Percentiles rank a stretch among this genome's conserved stretches.
Conservation (phyloP, 2,797 vertebrate genomes). For the Poecile montanus region DNA sequence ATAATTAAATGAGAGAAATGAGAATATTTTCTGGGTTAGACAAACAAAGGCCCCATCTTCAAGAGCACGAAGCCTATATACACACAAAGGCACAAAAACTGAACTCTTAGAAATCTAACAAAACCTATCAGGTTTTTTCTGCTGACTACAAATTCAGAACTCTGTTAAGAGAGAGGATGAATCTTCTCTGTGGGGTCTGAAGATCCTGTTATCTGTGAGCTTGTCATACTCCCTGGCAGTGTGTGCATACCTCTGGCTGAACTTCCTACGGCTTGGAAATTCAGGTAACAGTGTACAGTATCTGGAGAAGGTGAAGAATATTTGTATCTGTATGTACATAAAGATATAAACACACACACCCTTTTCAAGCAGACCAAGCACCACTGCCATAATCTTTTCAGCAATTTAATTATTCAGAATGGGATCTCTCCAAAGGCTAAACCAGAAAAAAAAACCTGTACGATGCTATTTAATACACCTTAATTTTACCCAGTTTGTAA, state of each 20-base stretch:
- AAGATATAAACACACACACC: background rate
- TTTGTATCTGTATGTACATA: accelerated
- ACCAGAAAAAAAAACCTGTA: accelerated
- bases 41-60: background rate
- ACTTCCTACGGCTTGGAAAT: background rate
- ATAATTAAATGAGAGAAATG: background rate
- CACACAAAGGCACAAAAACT: background rate
- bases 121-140: background rate
- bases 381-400: background rate
- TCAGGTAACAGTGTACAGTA: background rate
- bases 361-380: background rate
- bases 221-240: background rate
- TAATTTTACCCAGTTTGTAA: background rate
- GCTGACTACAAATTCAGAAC: background rate
- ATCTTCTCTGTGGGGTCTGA: background rate
- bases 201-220: background rate
- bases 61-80: background rate
- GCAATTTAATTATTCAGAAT: background rate
- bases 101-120: background rate
- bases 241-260: background rate
- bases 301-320: background rate
- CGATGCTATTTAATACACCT: background rate
- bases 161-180: background rate
- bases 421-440: background rate
- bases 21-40: background rate